Conservation (phyloP, 2,797 vertebrate species). For the Premnoplex brunnescens region DNA sequence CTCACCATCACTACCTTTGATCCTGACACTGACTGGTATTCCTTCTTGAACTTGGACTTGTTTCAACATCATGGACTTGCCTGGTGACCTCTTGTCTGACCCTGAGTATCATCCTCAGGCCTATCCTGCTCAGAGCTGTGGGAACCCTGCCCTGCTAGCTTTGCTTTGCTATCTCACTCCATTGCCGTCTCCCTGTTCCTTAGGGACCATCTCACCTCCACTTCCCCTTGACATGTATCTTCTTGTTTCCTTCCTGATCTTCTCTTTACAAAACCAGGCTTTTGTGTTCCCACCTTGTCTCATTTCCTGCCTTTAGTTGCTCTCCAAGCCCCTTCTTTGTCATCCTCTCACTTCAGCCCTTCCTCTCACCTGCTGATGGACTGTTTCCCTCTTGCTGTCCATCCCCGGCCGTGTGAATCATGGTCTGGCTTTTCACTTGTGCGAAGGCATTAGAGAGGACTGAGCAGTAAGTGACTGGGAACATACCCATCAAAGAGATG, state of each 20-base stretch:
- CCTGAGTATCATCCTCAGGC: too few species aligned
- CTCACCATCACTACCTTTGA: not conserved
- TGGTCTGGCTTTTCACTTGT: not conserved
- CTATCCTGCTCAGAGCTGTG: not conserved
- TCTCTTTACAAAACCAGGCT: not conserved
- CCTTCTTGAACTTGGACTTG: not conserved
- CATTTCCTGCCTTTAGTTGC: not conserved
- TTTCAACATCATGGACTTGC: not conserved
- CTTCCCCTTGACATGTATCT: not conserved
- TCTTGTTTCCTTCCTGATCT: not conserved
- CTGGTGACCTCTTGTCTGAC: not conserved
- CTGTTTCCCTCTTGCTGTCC: not conserved
- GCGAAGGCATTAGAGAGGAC: not conserved
- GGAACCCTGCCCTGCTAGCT: not conserved
- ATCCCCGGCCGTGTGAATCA: accelerated
- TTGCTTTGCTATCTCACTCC: not conserved
- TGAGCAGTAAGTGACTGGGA: not conserved
- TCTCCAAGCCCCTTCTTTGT: not conserved
- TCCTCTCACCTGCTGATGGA: slow-evolving; percentile 5
- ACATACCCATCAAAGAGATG: not conserved
- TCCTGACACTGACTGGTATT: not conserved
- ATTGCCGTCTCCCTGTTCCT: not conserved
- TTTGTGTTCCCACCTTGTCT: not conserved
- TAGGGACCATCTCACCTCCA: not conserved
- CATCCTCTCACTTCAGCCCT: not conserved